These are phyloP conservation scores for Macrophya alboannulata DNA, from an alignment of 2,888 invertebrate species.

Conservation along the genomic window DNA sequence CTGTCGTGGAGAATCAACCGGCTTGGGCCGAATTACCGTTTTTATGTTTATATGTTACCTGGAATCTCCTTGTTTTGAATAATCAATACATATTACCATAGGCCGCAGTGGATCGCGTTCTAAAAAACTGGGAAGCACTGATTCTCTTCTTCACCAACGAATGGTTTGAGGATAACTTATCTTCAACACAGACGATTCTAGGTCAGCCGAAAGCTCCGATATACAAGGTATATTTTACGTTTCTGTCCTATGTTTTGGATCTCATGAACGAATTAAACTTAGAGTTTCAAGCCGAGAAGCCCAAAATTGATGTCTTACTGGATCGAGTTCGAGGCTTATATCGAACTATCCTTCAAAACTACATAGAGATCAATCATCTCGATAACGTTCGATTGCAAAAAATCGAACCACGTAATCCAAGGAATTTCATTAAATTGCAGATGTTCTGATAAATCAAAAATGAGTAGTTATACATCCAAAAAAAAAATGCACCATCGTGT, in stretches of 20 bases:
- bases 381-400: slow-evolving; percentile 42
- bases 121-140: slow-evolving; percentile 57
- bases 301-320: slow-evolving; percentile 43
- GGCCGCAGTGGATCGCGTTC: slow-evolving; percentile 56
- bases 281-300: slow-evolving; percentile 55
- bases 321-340: slow-evolving; percentile 53
- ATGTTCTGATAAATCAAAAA: too few species aligned
- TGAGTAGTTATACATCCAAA: too few species aligned
- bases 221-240: slow-evolving; percentile 54
- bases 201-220: slow-evolving; percentile 54
- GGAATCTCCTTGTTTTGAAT: neutral
- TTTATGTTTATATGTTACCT: neutral
- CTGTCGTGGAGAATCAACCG: neutral
- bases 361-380: slow-evolving; percentile 51
- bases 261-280: slow-evolving; percentile 48
- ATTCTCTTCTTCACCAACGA: slow-evolving; percentile 57
- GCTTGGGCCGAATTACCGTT: too few species aligned
- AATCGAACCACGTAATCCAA: slow-evolving; percentile 53
- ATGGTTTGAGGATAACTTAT: slow-evolving; percentile 55
- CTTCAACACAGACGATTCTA: slow-evolving; percentile 54
- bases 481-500: too few species aligned
- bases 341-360: slow-evolving; percentile 54
- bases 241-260: slow-evolving; percentile 55
- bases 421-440: slow-evolving; percentile 48
- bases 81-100: slow-evolving; percentile 35